phyloP scores from a whole-genome alignment of 2,113 vertebrate species.

The Thalassarche chlororhynchos region DNA sequence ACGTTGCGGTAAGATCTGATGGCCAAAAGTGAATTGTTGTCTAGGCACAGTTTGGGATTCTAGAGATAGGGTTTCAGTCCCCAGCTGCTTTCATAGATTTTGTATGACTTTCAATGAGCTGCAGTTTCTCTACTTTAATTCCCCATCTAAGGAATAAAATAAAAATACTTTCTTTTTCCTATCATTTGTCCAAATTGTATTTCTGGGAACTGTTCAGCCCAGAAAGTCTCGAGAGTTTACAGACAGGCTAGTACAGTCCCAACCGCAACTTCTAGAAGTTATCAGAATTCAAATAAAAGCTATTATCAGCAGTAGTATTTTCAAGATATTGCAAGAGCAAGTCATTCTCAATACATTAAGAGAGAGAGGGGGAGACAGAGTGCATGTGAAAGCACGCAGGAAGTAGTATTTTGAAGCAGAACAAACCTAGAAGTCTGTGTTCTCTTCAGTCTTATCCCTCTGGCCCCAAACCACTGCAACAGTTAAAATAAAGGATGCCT shows the following conservation, averaged over 20 bases:
- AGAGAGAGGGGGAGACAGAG: neutral
- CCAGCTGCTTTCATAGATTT: neutral
- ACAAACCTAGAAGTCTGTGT: neutral
- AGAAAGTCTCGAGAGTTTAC: neutral
- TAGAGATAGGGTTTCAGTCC: neutral
- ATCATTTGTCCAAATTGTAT: neutral
- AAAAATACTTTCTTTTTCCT: neutral
- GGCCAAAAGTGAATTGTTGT: neutral
- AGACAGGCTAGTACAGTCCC: neutral
- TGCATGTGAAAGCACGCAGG: neutral
- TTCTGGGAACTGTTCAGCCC: constrained; percentile 4
- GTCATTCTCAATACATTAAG: neutral
- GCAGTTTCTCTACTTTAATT: neutral
- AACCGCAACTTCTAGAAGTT: neutral
- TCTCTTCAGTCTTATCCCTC: neutral
- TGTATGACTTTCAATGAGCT: neutral
- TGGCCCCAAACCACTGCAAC: neutral
- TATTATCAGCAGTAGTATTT: neutral
- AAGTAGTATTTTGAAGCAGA: neutral
- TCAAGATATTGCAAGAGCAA: neutral
- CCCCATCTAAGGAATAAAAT: neutral
- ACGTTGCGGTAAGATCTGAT: neutral
- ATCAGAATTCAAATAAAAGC: neutral
- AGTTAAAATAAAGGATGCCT: neutral
- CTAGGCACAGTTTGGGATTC: neutral